Conservation (phyloP, 2,113 vertebrate species). For the Bambusicola thoracicus region DNA sequence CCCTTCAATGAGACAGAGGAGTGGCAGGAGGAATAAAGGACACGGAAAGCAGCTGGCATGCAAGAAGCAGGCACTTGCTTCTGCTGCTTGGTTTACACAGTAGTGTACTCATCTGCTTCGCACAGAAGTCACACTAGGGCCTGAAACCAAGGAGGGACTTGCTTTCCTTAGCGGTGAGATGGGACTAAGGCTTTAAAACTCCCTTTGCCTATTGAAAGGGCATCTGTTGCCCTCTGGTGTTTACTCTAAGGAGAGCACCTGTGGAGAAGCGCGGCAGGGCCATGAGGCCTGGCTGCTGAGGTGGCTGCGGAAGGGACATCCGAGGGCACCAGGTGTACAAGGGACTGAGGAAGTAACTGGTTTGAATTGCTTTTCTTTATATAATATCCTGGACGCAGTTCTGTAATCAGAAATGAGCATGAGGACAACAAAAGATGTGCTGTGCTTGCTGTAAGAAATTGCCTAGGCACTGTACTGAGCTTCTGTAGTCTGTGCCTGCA, state of each 20-base stretch:
- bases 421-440: background rate
- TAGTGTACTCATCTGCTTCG: fast-evolving
- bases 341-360: fast-evolving
- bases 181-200: fast-evolving
- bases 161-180: too few relatives aligned
- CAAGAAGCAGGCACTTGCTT: fast-evolving
- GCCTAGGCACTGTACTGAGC: fast-evolving
- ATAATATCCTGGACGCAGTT: fast-evolving
- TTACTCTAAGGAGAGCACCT: fast-evolving
- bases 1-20: background rate
- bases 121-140: too few relatives aligned
- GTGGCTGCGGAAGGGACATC: fast-evolving
- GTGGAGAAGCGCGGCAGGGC: fast-evolving
- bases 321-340: background rate
- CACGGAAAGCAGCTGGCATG: background rate
- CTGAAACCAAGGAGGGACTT: fast-evolving
- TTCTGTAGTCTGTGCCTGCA: background rate
- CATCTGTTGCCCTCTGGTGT: conserved; percentile 75
- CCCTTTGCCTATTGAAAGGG: background rate
- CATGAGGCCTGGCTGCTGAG: fast-evolving
- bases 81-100: background rate
- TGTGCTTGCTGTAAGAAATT: background rate
- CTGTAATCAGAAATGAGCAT: background rate
- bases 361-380: background rate
- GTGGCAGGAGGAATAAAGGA: fast-evolving